phyloP scores from a whole-genome alignment of 2,113 vertebrate species.

The Monarcha castaneiventris region DNA sequence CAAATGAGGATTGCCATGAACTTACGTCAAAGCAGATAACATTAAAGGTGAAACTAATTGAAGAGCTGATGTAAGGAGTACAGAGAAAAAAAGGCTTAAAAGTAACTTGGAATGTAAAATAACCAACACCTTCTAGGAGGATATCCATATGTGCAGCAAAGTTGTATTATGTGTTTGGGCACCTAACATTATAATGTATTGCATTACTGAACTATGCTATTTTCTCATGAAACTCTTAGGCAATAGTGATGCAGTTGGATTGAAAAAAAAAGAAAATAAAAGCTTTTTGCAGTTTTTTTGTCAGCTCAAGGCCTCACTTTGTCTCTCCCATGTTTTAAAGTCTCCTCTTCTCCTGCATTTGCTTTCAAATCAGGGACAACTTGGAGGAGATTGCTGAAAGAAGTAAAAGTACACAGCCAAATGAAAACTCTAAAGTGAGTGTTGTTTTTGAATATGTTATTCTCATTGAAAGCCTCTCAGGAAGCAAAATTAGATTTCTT shows the following conservation, averaged over 20 bases:
- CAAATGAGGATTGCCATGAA: slow-evolving; percentile 2
- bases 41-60: not conserved
- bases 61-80: not conserved
- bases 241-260: not conserved
- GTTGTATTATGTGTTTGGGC: not conserved
- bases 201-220: not conserved
- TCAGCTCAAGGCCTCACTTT: not conserved
- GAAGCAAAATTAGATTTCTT: slow-evolving; percentile 29
- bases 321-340: not conserved
- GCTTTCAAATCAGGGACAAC: slow-evolving; percentile 7
- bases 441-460: not conserved
- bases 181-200: not conserved
- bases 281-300: not conserved
- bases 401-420: not conserved
- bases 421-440: not conserved
- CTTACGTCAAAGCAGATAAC: not conserved
- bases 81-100: not conserved
- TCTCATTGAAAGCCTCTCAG: slow-evolving; percentile 20
- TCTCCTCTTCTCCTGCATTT: not conserved
- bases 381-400: not conserved
- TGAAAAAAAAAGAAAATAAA: not conserved
- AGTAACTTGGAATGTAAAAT: not conserved
- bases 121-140: not conserved
- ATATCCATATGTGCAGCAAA: not conserved
- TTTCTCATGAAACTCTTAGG: not conserved